Base-by-base conservation (phyloP, 1,140 invertebrate genomes). In the Apis laboriosa region DNA sequence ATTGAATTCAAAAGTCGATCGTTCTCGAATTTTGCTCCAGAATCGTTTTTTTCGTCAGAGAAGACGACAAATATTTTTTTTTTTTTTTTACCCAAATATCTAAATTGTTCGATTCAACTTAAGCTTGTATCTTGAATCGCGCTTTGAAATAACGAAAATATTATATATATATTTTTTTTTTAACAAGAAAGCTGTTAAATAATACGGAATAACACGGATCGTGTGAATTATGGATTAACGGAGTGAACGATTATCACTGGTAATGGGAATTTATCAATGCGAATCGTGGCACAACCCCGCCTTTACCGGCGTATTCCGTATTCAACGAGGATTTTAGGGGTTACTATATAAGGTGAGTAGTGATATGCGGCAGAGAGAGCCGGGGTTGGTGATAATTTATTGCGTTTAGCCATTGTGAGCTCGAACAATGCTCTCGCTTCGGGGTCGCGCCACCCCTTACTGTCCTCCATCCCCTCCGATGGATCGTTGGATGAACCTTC, bases 381-480 rank as follows among this genome's bases (percentile, higher is more conserved):
- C 34, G n/a, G 24, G 34, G 21, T 11, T 61, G 83, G 84, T 86
- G 84, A 90, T 90, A 90, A 91, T 91, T 91, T 84, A 91, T 89
- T 84, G 85, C 84, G 55, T 61, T 64, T 72, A 73, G 70, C 77
- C 86, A 90, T 91, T 91, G 90, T 91, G 64, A 43, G 67, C 49
- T 66, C 76, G 82, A 87, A 91, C 90, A 90, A 90, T 90, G 68
- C 34, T 28, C 43, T n/a, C 77, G 60, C 70, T 67, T 72, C 28
- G 66, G 61, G 71, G 75, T 61, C 70, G 34, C 9, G 34, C 61
- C 71, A 11, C 58, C 53, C 68, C 68, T 28, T n/a, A 9, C 21
- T 11, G 21, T 43, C 24, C 67, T 19, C 55, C 5, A 51, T 51
- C n/a, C 7, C n/a, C 0, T 19, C 34, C 53, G 64, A 51, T 49